Percentiles rank a stretch among this genome's conserved stretches.
Conservation (phyloP, 2,888 invertebrate species). For the Julus scandinavius region DNA sequence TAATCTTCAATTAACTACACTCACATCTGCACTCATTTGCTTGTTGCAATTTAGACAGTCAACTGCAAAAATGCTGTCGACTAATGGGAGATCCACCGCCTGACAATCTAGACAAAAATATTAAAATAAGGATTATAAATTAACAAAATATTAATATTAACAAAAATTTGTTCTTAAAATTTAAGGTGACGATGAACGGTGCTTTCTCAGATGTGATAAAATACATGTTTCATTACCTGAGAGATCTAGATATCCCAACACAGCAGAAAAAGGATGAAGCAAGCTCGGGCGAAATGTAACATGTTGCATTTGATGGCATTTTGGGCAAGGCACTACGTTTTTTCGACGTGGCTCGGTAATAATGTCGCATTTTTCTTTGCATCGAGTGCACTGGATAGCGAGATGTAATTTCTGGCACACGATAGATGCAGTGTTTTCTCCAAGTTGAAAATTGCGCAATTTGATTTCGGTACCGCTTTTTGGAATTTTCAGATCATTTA, state of each 20-base stretch:
- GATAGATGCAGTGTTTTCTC: conserved; percentile 63
- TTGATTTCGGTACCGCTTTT: conserved; percentile 64
- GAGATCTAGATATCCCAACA: conserved; percentile 65
- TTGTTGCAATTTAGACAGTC: conserved; percentile 66
- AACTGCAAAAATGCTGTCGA: conserved; percentile 63
- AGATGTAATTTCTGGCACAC: conserved; percentile 62
- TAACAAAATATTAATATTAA: not conserved
- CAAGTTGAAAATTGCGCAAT: conserved; percentile 63
- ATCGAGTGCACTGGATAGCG: conserved; percentile 59
- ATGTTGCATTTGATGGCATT: conserved; percentile 63
- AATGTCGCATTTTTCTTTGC: conserved; percentile 61
- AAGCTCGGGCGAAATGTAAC: conserved; percentile 63
- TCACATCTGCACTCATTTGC: conserved; percentile 64
- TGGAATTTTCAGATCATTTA: conserved; percentile 47
- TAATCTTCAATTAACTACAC: conserved; percentile 47
- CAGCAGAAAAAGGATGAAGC: conserved; percentile 64
- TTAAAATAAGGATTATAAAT: not conserved
- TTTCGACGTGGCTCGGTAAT: conserved; percentile 61
- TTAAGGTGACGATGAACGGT: no score
- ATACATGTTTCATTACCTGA: not conserved
- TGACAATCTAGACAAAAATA: conserved; percentile 61
- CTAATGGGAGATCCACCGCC: conserved; percentile 65
- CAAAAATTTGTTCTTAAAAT: not conserved
- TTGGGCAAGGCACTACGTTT: conserved; percentile 62
- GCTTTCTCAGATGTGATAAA: not conserved